Evolutionary conservation across 2,888 invertebrate genomes (phyloP).

Genomic region (Cynaeus angustus): DNA sequence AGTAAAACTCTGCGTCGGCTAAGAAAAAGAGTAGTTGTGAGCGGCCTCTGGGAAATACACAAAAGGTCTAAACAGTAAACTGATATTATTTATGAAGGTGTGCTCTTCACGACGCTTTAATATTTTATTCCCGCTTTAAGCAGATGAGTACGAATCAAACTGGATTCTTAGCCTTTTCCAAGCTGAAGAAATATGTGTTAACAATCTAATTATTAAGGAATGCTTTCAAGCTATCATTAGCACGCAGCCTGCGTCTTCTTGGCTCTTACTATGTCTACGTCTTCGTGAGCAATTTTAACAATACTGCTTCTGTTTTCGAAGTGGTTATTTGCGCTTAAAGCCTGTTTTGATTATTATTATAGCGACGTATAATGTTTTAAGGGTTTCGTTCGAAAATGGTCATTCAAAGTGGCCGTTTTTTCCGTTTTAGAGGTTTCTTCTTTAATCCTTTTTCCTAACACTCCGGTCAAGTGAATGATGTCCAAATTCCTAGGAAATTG

Average conservation of each 20-base stretch:
- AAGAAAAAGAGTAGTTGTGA: slow-evolving; percentile 21
- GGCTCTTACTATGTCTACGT: slow-evolving; percentile 17
- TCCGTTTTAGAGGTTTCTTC: too few species aligned
- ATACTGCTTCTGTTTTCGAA: slow-evolving; percentile 18
- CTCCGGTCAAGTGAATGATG: slow-evolving; percentile 21
- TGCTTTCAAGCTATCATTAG: slow-evolving; percentile 35
- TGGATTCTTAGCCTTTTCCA: slow-evolving; percentile 1
- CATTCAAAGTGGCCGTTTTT: too few species aligned
- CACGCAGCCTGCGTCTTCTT: slow-evolving; percentile 28
- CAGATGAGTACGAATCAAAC: slow-evolving; percentile 10
- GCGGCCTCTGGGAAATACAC: slow-evolving; percentile 36
- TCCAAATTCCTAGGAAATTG: slow-evolving; percentile 23
- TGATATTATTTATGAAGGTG: slow-evolving; percentile 35
- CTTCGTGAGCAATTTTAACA: slow-evolving; percentile 21
- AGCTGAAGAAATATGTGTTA: slow-evolving; percentile 21
- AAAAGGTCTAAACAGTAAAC: slow-evolving; percentile 35
- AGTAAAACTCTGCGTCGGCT: too few species aligned
- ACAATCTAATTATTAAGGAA: slow-evolving; percentile 38
- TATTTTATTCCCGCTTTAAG: not conserved
- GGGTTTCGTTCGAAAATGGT: too few species aligned
- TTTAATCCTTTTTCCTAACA: too few species aligned
- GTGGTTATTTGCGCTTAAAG: slow-evolving; percentile 25
- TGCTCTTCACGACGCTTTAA: not conserved
- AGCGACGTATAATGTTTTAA: slow-evolving; percentile 15
- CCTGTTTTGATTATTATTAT: slow-evolving; percentile 29